Percentiles rank a stretch among this genome's conserved stretches.
phyloP scores from a whole-genome alignment of 2,888 invertebrate species.

The Drosophila subsilvestris region DNA sequence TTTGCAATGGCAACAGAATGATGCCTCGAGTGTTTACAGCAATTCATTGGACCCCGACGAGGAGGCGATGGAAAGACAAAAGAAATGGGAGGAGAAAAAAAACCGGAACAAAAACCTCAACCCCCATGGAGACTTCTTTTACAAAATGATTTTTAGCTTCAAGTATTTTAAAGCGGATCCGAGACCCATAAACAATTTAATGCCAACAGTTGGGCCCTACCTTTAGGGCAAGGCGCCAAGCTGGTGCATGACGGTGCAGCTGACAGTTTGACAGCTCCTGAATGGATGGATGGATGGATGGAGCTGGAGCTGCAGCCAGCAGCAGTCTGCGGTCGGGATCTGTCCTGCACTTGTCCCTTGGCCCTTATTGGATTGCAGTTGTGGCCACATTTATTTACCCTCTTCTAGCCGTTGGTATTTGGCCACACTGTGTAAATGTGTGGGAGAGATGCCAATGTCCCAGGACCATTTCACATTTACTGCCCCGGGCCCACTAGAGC shows the following conservation, averaged over 20 bases:
- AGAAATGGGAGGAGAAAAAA: neutral
- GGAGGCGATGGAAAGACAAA: slow-evolving; percentile 13
- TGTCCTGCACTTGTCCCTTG: neutral
- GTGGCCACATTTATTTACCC: slow-evolving; percentile 60
- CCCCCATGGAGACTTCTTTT: neutral
- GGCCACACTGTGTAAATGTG: slow-evolving; percentile 58
- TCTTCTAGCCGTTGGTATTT: slow-evolving; percentile 45
- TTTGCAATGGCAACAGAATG: slow-evolving; percentile 46
- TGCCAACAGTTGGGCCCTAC: slow-evolving; percentile 19
- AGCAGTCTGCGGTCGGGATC: slow-evolving; percentile 10
- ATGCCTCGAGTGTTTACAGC: slow-evolving; percentile 44
- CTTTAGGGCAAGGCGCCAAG: too few relatives aligned
- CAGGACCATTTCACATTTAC: slow-evolving; percentile 13
- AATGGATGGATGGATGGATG: neutral
- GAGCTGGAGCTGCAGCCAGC: slow-evolving; percentile 29
- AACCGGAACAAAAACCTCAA: neutral
- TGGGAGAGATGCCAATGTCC: slow-evolving; percentile 3
- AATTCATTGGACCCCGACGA: slow-evolving; percentile 39
- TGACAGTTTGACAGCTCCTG: slow-evolving; percentile 18
- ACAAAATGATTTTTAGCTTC: slow-evolving; percentile 21
- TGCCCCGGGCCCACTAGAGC: slow-evolving; percentile 22
- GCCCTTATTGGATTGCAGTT: slow-evolving; percentile 15
- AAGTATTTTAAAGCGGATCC: slow-evolving; percentile 34
- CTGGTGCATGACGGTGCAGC: slow-evolving; percentile 14
- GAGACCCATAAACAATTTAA: slow-evolving; percentile 12